Percentiles rank a stretch among this genome's conserved stretches.
These are phyloP conservation scores for Emmelina monodactyla DNA, from an alignment of 2,888 invertebrate genomes.

Conservation along the genomic window DNA sequence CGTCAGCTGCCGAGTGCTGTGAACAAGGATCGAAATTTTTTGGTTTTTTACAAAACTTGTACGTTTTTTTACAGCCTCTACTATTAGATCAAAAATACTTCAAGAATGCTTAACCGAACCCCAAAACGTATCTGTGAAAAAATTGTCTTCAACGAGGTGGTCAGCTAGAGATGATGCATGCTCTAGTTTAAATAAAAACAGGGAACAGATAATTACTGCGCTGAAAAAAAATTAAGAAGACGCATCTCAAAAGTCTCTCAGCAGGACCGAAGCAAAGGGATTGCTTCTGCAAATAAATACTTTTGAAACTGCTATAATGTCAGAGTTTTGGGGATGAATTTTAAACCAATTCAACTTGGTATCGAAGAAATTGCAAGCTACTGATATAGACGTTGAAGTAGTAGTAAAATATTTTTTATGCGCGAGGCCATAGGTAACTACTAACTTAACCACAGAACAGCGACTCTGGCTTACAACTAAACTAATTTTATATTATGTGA, in stretches of 20 bases:
- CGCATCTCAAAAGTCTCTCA: background rate
- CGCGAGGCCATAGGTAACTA: no score
- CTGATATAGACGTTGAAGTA: background rate
- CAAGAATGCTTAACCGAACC: no score
- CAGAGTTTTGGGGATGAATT: background rate
- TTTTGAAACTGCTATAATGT: background rate
- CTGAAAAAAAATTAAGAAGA: background rate
- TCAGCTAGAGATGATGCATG: slow-evolving; percentile 9
- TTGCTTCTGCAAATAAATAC: background rate
- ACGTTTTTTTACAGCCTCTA: slow-evolving; percentile 5
- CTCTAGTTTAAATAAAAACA: slow-evolving; percentile 4
- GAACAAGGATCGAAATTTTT: slow-evolving; percentile 5
- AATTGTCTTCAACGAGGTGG: slow-evolving; percentile 4
- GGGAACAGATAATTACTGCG: slow-evolving; percentile 6
- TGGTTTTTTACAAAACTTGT: slow-evolving; percentile 5
- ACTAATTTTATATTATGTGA: no score
- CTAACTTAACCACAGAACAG: no score
- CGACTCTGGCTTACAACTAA: no score
- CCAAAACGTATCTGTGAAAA: no score
- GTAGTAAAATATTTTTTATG: no score
- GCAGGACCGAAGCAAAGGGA: background rate
- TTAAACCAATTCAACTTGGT: background rate
- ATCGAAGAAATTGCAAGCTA: background rate
- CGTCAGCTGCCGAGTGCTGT: slow-evolving; percentile 2
- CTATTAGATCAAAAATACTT: background rate